A percentile compares a stretch with the other conserved stretches of the same genome.
Conservation (phyloP, 2,888 invertebrate species). For the Drosophila testacea region DNA sequence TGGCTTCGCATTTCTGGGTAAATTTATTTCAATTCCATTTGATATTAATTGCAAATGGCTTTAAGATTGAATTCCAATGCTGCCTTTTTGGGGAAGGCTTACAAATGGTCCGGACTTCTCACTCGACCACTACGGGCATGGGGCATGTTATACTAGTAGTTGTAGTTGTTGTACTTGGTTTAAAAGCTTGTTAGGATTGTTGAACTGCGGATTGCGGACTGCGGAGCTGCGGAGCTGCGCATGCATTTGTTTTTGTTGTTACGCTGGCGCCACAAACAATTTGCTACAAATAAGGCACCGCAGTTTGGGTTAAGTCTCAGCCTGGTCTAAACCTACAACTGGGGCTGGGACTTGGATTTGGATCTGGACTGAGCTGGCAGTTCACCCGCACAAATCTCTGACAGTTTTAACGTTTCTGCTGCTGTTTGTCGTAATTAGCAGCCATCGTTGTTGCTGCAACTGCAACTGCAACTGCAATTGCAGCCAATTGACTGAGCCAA, state of each 20-base stretch:
- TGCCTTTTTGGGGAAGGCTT: constrained; percentile 66
- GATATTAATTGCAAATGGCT: constrained; percentile 85
- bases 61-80: constrained; percentile 79
- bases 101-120: constrained; percentile 71
- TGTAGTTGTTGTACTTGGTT: constrained; percentile 15
- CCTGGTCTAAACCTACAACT: neutral
- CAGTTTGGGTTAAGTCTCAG: constrained; percentile 12
- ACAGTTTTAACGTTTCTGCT: constrained; percentile 58
- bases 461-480: constrained; percentile 14
- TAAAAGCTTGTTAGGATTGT: constrained; percentile 46
- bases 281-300: constrained; percentile 83
- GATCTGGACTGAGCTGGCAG: constrained; percentile 6
- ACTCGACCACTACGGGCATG: constrained; percentile 53
- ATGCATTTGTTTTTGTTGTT: constrained; percentile 42
- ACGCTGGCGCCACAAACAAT: constrained; percentile 80
- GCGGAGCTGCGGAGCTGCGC: constrained; percentile 16
- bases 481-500: constrained; percentile 56
- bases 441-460: constrained; percentile 29
- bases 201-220: constrained; percentile 13
- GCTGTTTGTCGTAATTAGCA: constrained; percentile 80
- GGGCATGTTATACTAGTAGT: constrained; percentile 13
- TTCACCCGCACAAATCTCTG: constrained; percentile 75
- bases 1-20: constrained; percentile 62
- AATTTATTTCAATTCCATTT: constrained; percentile 86
- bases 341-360: neutral